These are phyloP conservation scores for Hydroisotoma schaefferi DNA, from an alignment of 2,888 invertebrate species.

Conservation along the genomic window DNA sequence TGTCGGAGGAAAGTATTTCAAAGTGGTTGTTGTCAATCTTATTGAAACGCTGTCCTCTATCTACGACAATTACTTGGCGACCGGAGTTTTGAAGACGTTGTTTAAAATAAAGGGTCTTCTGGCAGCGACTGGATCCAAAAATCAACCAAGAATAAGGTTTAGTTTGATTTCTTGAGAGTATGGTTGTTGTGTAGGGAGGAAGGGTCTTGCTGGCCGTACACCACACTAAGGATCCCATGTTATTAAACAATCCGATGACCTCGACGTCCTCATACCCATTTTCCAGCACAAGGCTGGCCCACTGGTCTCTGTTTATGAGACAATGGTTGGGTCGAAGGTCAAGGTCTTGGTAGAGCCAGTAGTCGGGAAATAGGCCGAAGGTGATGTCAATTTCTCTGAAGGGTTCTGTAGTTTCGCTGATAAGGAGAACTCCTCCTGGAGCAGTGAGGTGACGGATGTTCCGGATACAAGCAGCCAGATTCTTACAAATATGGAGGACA, in stretches of 20 bases:
- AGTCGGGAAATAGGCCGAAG: slow-evolving; percentile 11
- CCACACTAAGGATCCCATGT: background rate
- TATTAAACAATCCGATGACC: too few relatives aligned
- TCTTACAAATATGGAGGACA: slow-evolving; percentile 12
- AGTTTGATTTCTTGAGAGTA: background rate
- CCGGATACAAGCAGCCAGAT: background rate
- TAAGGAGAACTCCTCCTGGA: background rate
- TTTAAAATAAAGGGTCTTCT: background rate
- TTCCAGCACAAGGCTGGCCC: background rate
- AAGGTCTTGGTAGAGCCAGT: slow-evolving; percentile 14
- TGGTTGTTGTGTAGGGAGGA: background rate
- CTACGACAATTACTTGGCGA: background rate
- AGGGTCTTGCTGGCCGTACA: background rate
- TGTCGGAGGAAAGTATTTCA: background rate
- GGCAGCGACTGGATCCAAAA: background rate
- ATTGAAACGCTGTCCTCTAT: background rate
- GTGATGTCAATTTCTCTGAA: background rate
- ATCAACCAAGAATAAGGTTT: background rate
- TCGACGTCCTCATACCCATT: too few relatives aligned
- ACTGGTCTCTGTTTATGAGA: background rate
- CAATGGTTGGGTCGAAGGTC: slow-evolving; percentile 11
- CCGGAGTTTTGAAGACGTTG: background rate
- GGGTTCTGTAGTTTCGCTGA: background rate
- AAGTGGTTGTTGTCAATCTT: too few relatives aligned
- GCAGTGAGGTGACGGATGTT: background rate